phyloP scores from a whole-genome alignment of 2,113 vertebrate species.

The Cromileptes altivelis region DNA sequence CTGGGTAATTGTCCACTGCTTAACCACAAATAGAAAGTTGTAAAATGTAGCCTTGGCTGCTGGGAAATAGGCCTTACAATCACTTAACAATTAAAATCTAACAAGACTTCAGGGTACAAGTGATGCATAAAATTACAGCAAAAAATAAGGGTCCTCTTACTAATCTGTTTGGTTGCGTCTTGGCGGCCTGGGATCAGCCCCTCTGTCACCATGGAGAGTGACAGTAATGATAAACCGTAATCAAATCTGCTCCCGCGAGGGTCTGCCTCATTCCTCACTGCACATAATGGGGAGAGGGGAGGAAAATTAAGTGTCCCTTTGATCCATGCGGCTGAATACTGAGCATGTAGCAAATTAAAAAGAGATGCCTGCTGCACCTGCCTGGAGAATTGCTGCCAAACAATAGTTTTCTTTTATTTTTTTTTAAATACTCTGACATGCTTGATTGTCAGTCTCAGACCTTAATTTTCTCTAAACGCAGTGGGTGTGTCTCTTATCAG shows the following conservation, averaged over 20 bases:
- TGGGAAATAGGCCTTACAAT: conserved; percentile 64
- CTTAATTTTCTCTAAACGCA: conserved; percentile 47
- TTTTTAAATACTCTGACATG: conserved; percentile 22
- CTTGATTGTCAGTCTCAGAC: conserved; percentile 50
- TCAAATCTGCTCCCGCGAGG: conserved; percentile 76
- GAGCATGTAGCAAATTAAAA: conserved; percentile 81
- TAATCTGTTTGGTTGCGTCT: conserved; percentile 71
- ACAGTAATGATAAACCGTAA: conserved; percentile 83
- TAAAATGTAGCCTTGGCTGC: conserved; percentile 33
- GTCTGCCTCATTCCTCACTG: conserved; percentile 70
- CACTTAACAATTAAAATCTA: conserved; percentile 76
- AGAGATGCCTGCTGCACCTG: conserved; percentile 66
- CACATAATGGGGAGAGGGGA: conserved; percentile 74
- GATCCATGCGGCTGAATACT: conserved; percentile 77
- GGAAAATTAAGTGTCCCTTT: conserved; percentile 81
- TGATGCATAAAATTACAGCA: conserved; percentile 70
- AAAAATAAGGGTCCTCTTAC: conserved; percentile 70
- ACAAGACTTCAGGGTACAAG: conserved; percentile 68
- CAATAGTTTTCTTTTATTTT: conserved; percentile 49
- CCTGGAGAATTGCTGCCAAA: conserved; percentile 60
- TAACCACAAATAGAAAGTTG: conserved; percentile 26
- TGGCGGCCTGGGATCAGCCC: conserved; percentile 57
- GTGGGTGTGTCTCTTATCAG: conserved; percentile 29
- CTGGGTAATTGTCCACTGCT: conserved; percentile 26
- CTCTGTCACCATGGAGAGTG: conserved; percentile 71